Evolutionary conservation across 2,888 invertebrate genomes (phyloP), one percentile per base, ranked within the genome.

Genomic region (Timema podura): DNA sequence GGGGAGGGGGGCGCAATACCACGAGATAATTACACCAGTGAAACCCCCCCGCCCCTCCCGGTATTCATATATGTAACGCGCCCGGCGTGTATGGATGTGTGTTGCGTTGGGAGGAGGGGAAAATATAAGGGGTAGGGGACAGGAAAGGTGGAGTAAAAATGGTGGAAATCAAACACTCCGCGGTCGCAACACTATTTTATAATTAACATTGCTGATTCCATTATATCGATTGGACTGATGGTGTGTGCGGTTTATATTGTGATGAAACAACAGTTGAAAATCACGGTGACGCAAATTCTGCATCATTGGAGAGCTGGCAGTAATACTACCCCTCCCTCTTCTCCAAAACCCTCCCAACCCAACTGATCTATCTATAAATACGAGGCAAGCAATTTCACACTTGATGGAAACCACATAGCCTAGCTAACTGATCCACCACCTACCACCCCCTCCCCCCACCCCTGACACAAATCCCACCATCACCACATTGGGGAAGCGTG

Each of bases 371-470:
- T 72, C 69, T 71, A 73, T 71, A 73, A 73, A 73, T 73, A 73
- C 73, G 73, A 69, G 73, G 73, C 73, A 70, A 72, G 73, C 72
- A 73, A 73, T 73, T 73, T 73, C 73, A 73, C 73, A 73, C 73
- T 72, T 69, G 73, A 72, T 70, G 72, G 70, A 72, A 72, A 72
- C 72, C 73, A 70, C 72, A 73, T 67, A 71, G 68, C 69, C 71
- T 49, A n/a, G n/a, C n/a, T n/a, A n/a, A n/a, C n/a, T n/a, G n/a
- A n/a, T n/a, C n/a, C n/a, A n/a, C n/a, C n/a, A n/a, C n/a, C n/a
- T n/a, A n/a, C n/a, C n/a, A n/a, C n/a, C n/a, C n/a, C n/a, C n/a
- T n/a, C n/a, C n/a, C n/a, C n/a, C n/a, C n/a, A n/a, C n/a, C n/a
- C n/a, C n/a, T n/a, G n/a, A n/a, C n/a, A n/a, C n/a, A n/a, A n/a